phyloP scores from a whole-genome alignment of 2,888 invertebrate species.

The Sphinx pinastri region DNA sequence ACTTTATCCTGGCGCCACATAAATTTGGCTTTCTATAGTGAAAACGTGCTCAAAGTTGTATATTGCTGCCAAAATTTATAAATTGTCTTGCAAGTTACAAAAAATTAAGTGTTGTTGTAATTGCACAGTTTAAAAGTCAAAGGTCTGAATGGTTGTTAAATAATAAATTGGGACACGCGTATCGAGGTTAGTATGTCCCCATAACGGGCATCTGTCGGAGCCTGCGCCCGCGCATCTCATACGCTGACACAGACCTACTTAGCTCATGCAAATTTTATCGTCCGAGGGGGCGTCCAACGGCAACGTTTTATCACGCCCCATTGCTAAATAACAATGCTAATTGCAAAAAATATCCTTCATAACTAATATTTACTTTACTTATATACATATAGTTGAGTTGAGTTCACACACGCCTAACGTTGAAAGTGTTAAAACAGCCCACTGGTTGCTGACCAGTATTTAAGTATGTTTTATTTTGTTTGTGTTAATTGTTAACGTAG shows the following conservation, averaged over 20 bases:
- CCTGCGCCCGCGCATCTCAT: conserved; percentile 49
- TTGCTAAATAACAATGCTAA: conserved; percentile 52
- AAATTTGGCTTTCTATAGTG: no score
- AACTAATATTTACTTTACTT: conserved; percentile 23
- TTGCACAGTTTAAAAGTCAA: neutral
- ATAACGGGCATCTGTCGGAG: conserved; percentile 70
- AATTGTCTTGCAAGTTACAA: neutral
- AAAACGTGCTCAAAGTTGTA: neutral
- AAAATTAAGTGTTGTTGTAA: neutral
- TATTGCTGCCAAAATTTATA: neutral
- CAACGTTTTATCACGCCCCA: conserved; percentile 48
- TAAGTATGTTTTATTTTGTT: neutral
- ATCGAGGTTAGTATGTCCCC: conserved; percentile 74
- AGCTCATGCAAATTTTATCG: conserved; percentile 53
- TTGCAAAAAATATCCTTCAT: conserved; percentile 48
- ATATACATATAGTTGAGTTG: no score
- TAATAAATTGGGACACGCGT: conserved; percentile 56
- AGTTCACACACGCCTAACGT: neutral
- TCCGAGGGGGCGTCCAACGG: conserved; percentile 50
- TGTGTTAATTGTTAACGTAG: neutral
- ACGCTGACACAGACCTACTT: conserved; percentile 59
- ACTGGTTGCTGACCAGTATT: neutral
- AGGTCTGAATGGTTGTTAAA: conserved; percentile 44
- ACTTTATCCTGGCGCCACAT: conserved; percentile 6
- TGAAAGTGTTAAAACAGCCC: conserved; percentile 11